Evolutionary conservation across 2,797 vertebrate genomes (phyloP), one percentile per base, ranked within the genome.

Genomic region (Sarcoramphus papa): DNA sequence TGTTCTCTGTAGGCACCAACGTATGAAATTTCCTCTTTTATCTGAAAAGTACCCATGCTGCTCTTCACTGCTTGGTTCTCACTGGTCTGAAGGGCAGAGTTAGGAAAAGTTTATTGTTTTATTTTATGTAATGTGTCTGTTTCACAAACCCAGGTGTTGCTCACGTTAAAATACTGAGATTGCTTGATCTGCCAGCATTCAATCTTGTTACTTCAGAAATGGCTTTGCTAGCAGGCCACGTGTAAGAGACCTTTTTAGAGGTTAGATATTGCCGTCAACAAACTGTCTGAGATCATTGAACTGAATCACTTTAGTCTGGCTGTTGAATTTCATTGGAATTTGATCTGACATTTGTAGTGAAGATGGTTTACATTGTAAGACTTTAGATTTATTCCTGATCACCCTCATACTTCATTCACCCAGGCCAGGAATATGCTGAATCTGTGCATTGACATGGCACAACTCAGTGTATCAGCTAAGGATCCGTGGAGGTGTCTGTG

Each of bases 381-480:
- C 31, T 87, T 92, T 1, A 64, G 14, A 41, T 68, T 62, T 56
- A 35, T 70, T 77, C 31, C 27, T 60, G 9, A 68, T 70, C 12
- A 31, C 8, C 7, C 27, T 89, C 35, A 37, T 64, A 51, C 21
- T 57, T 56, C 41, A 40, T 51, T 28, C 56, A 1, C 21, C 2
- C 20, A 37, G 15, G 22, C 31, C 33, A 68, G 64, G 37, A 83
- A 64, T 20, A 41, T 7, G 5, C 23, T 65, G 53, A 67, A 83
- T 62, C 27, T 0, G 0, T 84, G 33, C 33, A 43, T 1, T 53
- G 51, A 45, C 13, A 5, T 3, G 11, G 7, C 33, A 50, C 30
- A 64, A 28, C 30, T 50, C n/a, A 25, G 8, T 41, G 7, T 37
- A 21, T 48, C 40, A 31, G 10, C 23, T 64, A 78, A 59, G 14